These are phyloP conservation scores for Euwallacea fornicatus DNA, from an alignment of 1,140 invertebrate genomes.

Conservation along the genomic window DNA sequence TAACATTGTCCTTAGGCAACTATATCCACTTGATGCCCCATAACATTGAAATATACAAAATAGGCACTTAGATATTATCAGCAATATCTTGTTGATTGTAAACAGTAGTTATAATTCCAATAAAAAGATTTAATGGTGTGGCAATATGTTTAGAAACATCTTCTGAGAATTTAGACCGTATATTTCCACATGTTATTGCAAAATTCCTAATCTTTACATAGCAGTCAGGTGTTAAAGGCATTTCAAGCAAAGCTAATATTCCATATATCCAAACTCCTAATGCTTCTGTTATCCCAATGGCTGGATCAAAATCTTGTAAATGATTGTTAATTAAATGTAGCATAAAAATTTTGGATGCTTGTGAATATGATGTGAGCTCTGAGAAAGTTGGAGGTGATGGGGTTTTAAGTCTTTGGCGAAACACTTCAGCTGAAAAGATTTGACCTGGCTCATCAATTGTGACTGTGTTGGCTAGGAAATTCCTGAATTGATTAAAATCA, in stretches of 20 bases:
- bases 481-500: slow-evolving; percentile 49
- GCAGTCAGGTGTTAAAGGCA: slow-evolving; percentile 50
- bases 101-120: slow-evolving; percentile 52
- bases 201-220: slow-evolving; percentile 49
- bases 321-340: slow-evolving; percentile 45
- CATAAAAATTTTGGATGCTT: slow-evolving; percentile 47
- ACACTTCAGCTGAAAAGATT: neutral
- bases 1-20: neutral
- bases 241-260: slow-evolving; percentile 50
- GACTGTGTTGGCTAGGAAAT: slow-evolving; percentile 41
- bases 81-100: slow-evolving; percentile 53
- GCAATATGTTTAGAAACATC: slow-evolving; percentile 39
- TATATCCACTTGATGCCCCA: neutral
- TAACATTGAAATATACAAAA: neutral
- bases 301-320: slow-evolving; percentile 37
- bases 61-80: neutral
- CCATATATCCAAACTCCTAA: slow-evolving; percentile 52
- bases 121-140: slow-evolving; percentile 51
- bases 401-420: slow-evolving; percentile 3
- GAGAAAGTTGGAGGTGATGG: slow-evolving; percentile 33
- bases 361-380: slow-evolving; percentile 41
- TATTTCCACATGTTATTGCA: slow-evolving; percentile 49
- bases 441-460: neutral
- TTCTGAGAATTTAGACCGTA: slow-evolving; percentile 46
- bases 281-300: slow-evolving; percentile 37